Base-by-base conservation (phyloP, 2,113 vertebrate genomes). In the Climacteris rufus region DNA sequence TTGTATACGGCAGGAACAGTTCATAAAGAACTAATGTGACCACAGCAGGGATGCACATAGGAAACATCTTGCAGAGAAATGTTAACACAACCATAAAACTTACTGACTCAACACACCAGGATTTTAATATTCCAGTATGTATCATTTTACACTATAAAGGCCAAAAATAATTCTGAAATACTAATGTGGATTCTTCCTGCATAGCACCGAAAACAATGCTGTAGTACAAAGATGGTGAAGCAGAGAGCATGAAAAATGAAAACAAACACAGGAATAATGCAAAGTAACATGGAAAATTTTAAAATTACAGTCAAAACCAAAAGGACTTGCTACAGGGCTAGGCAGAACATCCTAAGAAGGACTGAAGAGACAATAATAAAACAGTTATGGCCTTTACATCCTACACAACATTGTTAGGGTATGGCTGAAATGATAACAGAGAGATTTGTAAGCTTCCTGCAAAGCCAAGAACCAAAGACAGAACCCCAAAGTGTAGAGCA, bases 161-260 rank as follows among this genome's bases (percentile, higher is more conserved):
- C 89, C 83, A 97, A 94, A 94, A 87, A 74, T 45, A 93, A 95
- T 83, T 95, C 81, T 80, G 37, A 86, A 90, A 82, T 37, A 52
- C 15, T 79, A 96, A 79, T 22, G 5, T 31, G 30, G 39, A 60
- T 82, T 85, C 59, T 59, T 96, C 50, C 83, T 74, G 68, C 68
- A 66, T 6, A 65, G 89, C 45, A 63, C 24, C 13, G 31, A 95
- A 94, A 83, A 69, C 49, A 95, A 85, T 30, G 44, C 31, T 85
- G 30, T 13, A 93, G 24, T 1, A 3, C 18, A 37, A 94, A 83
- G 56, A 90, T 1, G 44, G 35, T 13, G 50, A 21, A 8, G 8
- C 50, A 83, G 63, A 83, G n/a, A 65, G 28, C 83, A 68, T 42
- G 11, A 86, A 63, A 44, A 95, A 86, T 49, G 4, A 65, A 95